Evolutionary conservation across 2,888 invertebrate species (phyloP), one percentile per base, ranked within the genome.

Genomic region (Lasioglossum lativentre): DNA sequence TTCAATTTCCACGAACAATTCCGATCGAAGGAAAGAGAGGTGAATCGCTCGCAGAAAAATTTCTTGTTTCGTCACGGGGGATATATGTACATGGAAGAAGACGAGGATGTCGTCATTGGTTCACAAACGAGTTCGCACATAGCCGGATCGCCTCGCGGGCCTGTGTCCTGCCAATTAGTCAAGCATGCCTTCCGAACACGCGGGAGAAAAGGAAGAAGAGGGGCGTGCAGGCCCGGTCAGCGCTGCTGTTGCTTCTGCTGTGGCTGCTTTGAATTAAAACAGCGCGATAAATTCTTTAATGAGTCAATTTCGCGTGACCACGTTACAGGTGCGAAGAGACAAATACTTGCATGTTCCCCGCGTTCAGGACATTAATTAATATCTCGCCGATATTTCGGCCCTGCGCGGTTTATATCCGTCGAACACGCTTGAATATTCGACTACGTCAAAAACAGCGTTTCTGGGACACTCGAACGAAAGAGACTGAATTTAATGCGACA

Each of bases 101-200:
- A 63, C 71, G 34, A n/a, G n/a, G n/a, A 78, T 59, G 16, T 40
- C 38, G 78, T 83, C 75, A n/a, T 70, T 71, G 75, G 42, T 75
- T 76, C 74, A 30, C 86, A 78, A 90, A 90, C 90, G 86, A 85
- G 88, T 90, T 86, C 82, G 80, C 89, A 47, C 78, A 87, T 84
- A 71, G 78, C 77, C 75, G 30, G 73, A 76, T 85, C 82, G 86
- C 68, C 85, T 70, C 74, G 83, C 70, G 72, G 82, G 80, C 56
- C 82, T 74, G 79, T 81, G 84, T 78, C 47, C 83, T 88, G 87
- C 90, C 90, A 90, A 90, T 90, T 90, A 90, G 90, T 90, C 86
- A 81, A 83, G 77, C 80, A 86, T 79, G 77, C 77, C 80, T 86
- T 78, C 81, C 73, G 78, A 86, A 73, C 76, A 73, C 73, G 27